A percentile compares a stretch with the other conserved stretches of the same genome.
These are phyloP conservation scores for Baryphthengus martii DNA, from an alignment of 2,113 vertebrate species.

Conservation along the genomic window DNA sequence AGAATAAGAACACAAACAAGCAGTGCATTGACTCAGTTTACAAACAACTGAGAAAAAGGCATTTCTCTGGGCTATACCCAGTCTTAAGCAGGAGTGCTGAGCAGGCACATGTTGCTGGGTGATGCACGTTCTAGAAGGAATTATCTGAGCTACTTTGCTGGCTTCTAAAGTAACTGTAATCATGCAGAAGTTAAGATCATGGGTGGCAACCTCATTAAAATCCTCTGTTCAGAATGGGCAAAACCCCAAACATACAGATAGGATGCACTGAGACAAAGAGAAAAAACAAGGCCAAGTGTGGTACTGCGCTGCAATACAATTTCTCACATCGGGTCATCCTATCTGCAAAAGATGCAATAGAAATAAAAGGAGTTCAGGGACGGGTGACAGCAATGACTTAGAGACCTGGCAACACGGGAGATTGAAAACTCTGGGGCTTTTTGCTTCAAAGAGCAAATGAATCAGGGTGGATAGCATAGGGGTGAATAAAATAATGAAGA, in stretches of 20 bases:
- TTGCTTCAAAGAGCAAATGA: not conserved
- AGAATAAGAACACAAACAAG: not conserved
- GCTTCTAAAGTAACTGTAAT: not conserved
- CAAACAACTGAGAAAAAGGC: not conserved
- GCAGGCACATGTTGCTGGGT: fast-evolving
- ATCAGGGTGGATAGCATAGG: not conserved
- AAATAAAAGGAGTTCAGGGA: slow-evolving; percentile 3
- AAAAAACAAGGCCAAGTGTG: not conserved
- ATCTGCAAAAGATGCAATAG: not conserved
- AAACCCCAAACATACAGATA: not conserved
- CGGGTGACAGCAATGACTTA: not conserved
- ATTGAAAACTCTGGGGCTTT: not conserved
- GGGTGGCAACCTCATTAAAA: not conserved
- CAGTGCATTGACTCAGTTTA: fast-evolving
- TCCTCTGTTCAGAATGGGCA: not conserved
- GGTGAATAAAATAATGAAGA: not conserved
- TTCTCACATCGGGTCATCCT: not conserved
- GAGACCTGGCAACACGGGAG: not conserved
- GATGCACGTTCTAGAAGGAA: not conserved
- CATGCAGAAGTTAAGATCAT: not conserved
- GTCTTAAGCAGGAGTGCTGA: not conserved
- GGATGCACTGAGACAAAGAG: not conserved
- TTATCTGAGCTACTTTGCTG: not conserved
- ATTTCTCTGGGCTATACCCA: not conserved
- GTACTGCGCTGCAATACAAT: not conserved